These are phyloP conservation scores for Morone saxatilis DNA, from an alignment of 2,113 vertebrate species.

Conservation along the genomic window DNA sequence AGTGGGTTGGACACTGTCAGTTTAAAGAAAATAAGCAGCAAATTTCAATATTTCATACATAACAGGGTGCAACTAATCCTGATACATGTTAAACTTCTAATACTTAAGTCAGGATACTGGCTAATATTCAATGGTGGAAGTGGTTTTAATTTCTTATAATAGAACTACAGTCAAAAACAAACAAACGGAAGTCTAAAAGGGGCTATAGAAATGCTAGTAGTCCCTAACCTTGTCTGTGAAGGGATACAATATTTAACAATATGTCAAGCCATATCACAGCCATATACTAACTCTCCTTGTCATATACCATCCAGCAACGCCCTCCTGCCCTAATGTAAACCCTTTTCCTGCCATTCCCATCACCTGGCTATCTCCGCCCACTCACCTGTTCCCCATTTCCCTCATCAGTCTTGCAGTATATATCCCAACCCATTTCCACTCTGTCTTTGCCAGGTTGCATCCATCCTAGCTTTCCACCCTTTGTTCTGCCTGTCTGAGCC, in stretches of 20 bases:
- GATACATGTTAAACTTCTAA: not conserved
- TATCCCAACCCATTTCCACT: not conserved
- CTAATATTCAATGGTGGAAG: too few species aligned
- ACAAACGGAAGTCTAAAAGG: too few species aligned
- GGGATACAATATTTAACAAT: too few species aligned
- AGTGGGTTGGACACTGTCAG: not conserved
- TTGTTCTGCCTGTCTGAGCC: not conserved
- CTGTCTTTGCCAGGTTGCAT: not conserved
- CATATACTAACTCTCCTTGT: not conserved
- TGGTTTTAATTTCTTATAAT: too few species aligned
- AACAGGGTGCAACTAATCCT: not conserved
- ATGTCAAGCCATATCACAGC: too few species aligned
- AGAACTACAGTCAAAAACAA: too few species aligned
- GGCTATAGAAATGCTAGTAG: too few species aligned
- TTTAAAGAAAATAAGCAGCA: not conserved
- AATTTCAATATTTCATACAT: not conserved
- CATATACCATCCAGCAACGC: not conserved
- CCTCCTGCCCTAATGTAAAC: not conserved
- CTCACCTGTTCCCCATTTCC: not conserved
- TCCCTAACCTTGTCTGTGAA: too few species aligned
- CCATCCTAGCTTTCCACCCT: not conserved
- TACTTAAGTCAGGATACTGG: not conserved
- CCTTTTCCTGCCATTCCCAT: not conserved
- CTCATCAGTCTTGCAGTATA: not conserved
- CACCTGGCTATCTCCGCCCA: not conserved